These are phyloP conservation scores for Leptobrachium leishanense DNA, from an alignment of 2,113 vertebrate species.

Conservation along the genomic window DNA sequence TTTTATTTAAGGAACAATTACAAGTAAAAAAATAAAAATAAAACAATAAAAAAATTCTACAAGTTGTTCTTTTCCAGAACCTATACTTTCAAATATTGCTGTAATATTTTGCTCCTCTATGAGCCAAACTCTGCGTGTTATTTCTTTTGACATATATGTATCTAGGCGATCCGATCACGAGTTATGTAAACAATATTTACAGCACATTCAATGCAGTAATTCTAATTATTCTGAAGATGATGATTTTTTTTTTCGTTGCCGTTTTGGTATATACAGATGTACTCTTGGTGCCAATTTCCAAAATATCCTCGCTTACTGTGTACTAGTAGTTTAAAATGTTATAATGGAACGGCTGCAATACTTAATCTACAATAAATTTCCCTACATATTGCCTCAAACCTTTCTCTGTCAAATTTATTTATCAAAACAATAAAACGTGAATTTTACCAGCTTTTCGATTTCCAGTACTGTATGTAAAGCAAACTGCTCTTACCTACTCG, in stretches of 20 bases:
- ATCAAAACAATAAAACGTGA: no score
- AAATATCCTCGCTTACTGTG: constrained; percentile 72
- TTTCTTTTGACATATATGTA: constrained; percentile 60
- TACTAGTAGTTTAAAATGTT: constrained; percentile 64
- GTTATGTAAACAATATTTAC: constrained; percentile 61
- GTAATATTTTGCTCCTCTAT: constrained; percentile 61
- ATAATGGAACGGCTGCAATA: constrained; percentile 73
- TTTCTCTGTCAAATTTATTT: no score
- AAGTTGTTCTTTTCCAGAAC: constrained; percentile 50
- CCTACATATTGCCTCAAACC: constrained; percentile 61
- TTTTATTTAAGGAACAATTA: neutral
- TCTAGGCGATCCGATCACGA: constrained; percentile 61
- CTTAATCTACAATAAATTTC: constrained; percentile 79
- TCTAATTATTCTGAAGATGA: constrained; percentile 33
- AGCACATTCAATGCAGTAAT: constrained; percentile 65
- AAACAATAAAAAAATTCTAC: no score
- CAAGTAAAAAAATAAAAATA: neutral
- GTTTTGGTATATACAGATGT: constrained; percentile 65
- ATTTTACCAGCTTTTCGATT: no score
- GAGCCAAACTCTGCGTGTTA: constrained; percentile 56
- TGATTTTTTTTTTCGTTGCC: constrained; percentile 58
- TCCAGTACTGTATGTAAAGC: no score
- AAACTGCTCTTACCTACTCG: no score
- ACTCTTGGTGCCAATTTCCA: constrained; percentile 63
- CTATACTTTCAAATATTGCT: constrained; percentile 50